Base-by-base conservation (phyloP, 2,888 invertebrate species). In the Rhingia rostrata region DNA sequence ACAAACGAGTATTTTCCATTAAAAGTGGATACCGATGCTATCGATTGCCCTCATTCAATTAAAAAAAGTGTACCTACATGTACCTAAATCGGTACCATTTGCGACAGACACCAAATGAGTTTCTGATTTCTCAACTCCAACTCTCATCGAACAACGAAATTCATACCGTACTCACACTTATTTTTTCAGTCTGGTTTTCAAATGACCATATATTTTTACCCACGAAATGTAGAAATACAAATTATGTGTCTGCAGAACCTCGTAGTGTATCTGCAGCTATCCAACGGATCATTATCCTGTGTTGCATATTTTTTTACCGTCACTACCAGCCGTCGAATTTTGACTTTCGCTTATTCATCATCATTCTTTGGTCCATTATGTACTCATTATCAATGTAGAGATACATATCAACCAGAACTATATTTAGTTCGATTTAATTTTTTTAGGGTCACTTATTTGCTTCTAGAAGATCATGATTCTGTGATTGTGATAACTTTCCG, bases 401-500 rank as follows among this genome's bases (percentile, higher is more conserved):
- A 22, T 22, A 22, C 22, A 22, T 22, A 22, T 22, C 22, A 22
- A 22, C 22, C 22, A 1, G 2, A 22, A 22, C 22, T 22, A 22
- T 22, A 2, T 22, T 22, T 22, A 22, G 22, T 22, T 22, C 22
- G 22, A 22, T 22, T 22, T 22, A 2, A 22, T 22, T 22, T 22
- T 22, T 2, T 22, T 22, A 22, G 22, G 22, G 22, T 22, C 22
- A 22, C 22, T 22, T 22, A 22, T 22, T 22, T 22, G 22, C 1
- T 22, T 22, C 22, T 22, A 22, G 22, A 22, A 22, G 22, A 22
- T 22, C 22, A 22, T 22, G 22, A 22, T 22, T 22, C 22, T 22
- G 51, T 64, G 83, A 83, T 83, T 83, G 73, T 69, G 73, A 78
- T 78, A 67, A 79, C 75, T 66, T 12, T 66, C 72, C 72, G 77